Base-by-base conservation (phyloP, 1,140 invertebrate genomes). In the Archivesica marissinica region DNA sequence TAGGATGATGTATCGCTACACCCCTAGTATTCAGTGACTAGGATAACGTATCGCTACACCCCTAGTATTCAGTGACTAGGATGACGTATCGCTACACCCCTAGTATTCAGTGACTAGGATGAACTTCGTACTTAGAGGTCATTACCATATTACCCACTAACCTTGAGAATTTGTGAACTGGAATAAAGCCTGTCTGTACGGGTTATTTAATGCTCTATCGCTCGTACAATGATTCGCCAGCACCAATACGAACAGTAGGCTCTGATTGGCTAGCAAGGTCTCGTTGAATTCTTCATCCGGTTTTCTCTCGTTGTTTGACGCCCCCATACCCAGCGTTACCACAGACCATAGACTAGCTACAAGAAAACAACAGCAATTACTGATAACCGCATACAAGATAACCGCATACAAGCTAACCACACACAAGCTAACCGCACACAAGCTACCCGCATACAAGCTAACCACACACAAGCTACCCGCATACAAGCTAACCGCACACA, bases 141-240 rank as follows among this genome's bases (percentile, higher is more conserved):
- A 39, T 44, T 13, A 17, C 17, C 20, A 20, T 7, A 7, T 39
- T n/a, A n/a, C n/a, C n/a, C n/a, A 79, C 83, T 87, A 89, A 95
- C 95, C 95, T 95, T 96, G 95, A 70, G 95, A 95, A 93, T 97
- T 96, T 68, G 96, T 95, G 92, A 98, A 98, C 47, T 96, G 95
- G 88, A 98, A 96, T 64, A 99, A 90, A 52, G 98, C 97, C 86
- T 97, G 95, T 89, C 98, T 96, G 92, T 98, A 99, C 25, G 97
- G 96, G 91, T 95, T 95, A 44, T 86, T 86, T 2, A 91, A n/a
- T 68, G 89, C 75, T 66, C 84, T 87, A 33, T 94, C 93, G 87
- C 91, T 93, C 4, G 97, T 97, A 93, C 97, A 98, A 94, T 99
- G 98, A 95, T 99, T 99, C 4, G 97, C 96, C 80, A 99, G 94